Percentiles rank a stretch among this genome's conserved stretches.
Conservation (phyloP, 2,797 vertebrate species). For the Leucoraja ocellata region DNA sequence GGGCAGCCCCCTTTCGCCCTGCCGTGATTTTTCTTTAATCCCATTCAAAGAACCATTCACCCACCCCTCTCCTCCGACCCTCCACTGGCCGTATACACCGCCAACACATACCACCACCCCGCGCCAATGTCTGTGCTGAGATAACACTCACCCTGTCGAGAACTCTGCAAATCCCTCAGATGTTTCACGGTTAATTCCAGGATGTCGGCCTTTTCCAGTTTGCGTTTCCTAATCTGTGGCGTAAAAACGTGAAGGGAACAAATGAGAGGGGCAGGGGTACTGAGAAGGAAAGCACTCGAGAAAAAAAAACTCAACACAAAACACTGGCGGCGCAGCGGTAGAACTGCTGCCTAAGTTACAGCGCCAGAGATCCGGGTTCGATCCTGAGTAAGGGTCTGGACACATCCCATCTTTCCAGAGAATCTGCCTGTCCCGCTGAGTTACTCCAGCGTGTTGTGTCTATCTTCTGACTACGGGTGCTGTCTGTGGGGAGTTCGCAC, state of each 20-base stretch:
- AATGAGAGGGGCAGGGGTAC: neutral
- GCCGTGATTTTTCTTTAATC: neutral
- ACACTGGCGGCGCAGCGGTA: too few species aligned
- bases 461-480: too few species aligned
- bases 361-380: too few species aligned
- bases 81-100: neutral
- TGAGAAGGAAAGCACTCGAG: neutral
- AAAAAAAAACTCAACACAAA: too few species aligned
- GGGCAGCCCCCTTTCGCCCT: neutral
- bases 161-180: conserved; percentile 58
- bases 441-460: too few species aligned
- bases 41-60: neutral
- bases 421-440: too few species aligned
- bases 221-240: conserved; percentile 68
- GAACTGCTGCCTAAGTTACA: too few species aligned
- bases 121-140: neutral
- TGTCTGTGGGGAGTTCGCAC: too few species aligned
- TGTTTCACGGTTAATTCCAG: conserved; percentile 71
- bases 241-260: conserved; percentile 43
- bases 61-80: neutral
- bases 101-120: too few species aligned
- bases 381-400: too few species aligned
- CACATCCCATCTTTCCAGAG: too few species aligned
- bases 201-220: conserved; percentile 72
- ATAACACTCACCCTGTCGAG: conserved; percentile 44